phyloP scores from a whole-genome alignment of 1,140 invertebrate species.

The Brachionus plicatilis region DNA sequence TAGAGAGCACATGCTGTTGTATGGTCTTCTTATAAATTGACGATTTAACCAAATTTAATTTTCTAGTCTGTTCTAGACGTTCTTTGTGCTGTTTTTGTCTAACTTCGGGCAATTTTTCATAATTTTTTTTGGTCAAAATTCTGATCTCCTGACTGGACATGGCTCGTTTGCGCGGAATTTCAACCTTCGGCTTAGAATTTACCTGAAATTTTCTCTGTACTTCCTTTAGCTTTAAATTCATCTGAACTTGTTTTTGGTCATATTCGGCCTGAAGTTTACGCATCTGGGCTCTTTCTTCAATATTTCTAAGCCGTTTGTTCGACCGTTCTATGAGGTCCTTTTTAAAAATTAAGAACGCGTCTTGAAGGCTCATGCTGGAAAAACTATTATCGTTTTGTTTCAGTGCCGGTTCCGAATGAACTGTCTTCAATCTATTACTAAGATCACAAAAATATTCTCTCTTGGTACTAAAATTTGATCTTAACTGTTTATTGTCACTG shows the following conservation, averaged over 20 bases:
- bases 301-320: neutral
- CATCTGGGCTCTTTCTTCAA: slow-evolving; percentile 15
- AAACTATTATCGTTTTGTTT: neutral
- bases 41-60: slow-evolving; percentile 20
- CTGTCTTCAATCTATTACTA: neutral
- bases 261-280: neutral
- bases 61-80: neutral
- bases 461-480: neutral
- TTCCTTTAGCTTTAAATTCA: neutral
- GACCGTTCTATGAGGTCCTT: slow-evolving; percentile 17
- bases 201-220: neutral
- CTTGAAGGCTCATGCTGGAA: slow-evolving; percentile 28
- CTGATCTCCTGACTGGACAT: slow-evolving; percentile 23
- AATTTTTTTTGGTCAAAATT: slow-evolving; percentile 36
- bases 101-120: slow-evolving; percentile 27
- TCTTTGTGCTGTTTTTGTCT: slow-evolving; percentile 31
- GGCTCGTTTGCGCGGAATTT: neutral
- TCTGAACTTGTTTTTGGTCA: slow-evolving; percentile 6
- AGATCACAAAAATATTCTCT: neutral
- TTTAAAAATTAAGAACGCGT: slow-evolving; percentile 32
- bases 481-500: neutral
- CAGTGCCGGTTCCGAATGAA: neutral
- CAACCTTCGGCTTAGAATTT: neutral
- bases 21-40: slow-evolving; percentile 36
- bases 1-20: slow-evolving; percentile 26